Percentiles rank a stretch among this genome's conserved stretches.
These are phyloP conservation scores for Atherix ibis DNA, from an alignment of 2,888 invertebrate genomes.

Conservation along the genomic window DNA sequence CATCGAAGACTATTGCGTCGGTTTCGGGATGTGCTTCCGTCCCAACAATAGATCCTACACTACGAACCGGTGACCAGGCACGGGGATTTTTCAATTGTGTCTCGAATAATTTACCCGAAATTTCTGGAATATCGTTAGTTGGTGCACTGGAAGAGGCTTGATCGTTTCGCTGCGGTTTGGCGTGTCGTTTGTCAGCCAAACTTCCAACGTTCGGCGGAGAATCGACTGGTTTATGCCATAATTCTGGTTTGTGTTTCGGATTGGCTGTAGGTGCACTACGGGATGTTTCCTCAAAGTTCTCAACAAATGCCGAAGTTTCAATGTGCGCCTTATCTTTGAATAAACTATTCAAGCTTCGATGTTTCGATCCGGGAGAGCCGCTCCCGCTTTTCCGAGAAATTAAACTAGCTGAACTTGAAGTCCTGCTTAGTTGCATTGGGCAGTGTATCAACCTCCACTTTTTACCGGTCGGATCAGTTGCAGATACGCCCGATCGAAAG, in stretches of 20 bases:
- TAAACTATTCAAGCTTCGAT: conserved; percentile 50
- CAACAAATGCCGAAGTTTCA: conserved; percentile 28
- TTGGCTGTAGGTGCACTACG: conserved; percentile 59
- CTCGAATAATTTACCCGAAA: conserved; percentile 51
- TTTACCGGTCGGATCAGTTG: conserved; percentile 67
- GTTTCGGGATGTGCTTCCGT: conserved; percentile 77
- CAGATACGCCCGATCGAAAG: conserved; percentile 59
- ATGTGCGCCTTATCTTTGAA: conserved; percentile 31
- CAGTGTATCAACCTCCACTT: conserved; percentile 71
- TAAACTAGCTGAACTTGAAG: conserved; percentile 63
- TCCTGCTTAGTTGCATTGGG: conserved; percentile 66
- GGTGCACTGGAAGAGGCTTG: conserved; percentile 28
- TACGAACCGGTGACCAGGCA: conserved; percentile 79
- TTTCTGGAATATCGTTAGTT: conserved; percentile 33
- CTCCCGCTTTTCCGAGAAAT: conserved; percentile 35
- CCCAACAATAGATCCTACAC: conserved; percentile 68
- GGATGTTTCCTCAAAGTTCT: conserved; percentile 46
- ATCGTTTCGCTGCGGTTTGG: conserved; percentile 6
- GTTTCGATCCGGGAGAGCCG: conserved; percentile 42
- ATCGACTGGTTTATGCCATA: conserved; percentile 24
- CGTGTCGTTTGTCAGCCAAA: conserved; percentile 25
- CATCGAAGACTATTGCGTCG: conserved; percentile 66
- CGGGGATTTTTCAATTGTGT: conserved; percentile 61
- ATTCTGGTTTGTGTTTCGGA: conserved; percentile 36
- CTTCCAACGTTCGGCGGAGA: conserved; percentile 31